Evolutionary conservation across 1,140 invertebrate genomes (phyloP), one percentile per base, ranked within the genome.

Genomic region (Helicorthomorpha holstii): DNA sequence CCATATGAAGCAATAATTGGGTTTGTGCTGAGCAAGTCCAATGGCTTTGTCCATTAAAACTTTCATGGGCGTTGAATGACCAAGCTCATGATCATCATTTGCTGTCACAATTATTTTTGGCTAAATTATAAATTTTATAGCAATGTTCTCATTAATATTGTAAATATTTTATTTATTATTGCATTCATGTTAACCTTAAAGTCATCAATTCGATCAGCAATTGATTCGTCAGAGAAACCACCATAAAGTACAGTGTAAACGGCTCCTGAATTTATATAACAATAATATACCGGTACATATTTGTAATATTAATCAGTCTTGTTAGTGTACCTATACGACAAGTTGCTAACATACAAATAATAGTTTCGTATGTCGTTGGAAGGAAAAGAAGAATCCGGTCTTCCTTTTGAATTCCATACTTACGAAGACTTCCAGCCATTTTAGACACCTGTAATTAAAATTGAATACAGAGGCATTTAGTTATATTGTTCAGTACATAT

Each of bases 201-300:
- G 62, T 95, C 89, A 56, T 85, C 76, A 51, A 95, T 92, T 49
- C 90, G 75, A 0, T 77, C 75, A 25, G 85, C 78, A 2, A 95
- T 67, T 67, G 93, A 89, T 48, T 81, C 76, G 0, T 88, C 81
- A 1, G 89, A 87, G 64, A 93, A 94, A 29, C 82, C 85, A 60
- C 85, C 86, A 65, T 90, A 90, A 10, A 91, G 85, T 2, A 88
- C 79, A 0, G 84, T 89, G 62, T 93, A 87, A 12, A 89, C 29
- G 16, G n/a, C n/a, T n/a, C n/a, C n/a, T n/a, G n/a, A n/a, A n/a
- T n/a, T n/a, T n/a, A n/a, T n/a, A n/a, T n/a, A n/a, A n/a, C n/a
- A n/a, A n/a, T n/a, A n/a, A n/a, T n/a, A n/a, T n/a, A n/a, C n/a
- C n/a, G n/a, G n/a, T n/a, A n/a, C n/a, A n/a, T n/a, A n/a, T n/a